phyloP scores from a whole-genome alignment of 1,140 invertebrate species.

The Drosophila hydei region DNA sequence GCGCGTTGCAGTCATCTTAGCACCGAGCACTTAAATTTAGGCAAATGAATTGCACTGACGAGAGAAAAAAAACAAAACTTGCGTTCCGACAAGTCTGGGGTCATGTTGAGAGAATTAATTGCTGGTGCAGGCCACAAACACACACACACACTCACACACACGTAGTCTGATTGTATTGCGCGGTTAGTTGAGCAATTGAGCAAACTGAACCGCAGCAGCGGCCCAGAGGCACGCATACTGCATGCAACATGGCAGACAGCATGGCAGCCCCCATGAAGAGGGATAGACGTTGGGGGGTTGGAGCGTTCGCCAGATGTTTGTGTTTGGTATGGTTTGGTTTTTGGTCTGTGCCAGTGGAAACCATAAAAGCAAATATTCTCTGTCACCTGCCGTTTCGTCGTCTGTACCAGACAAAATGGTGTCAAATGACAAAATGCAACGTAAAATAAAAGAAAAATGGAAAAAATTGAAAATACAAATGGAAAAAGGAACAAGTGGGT shows the following conservation, averaged over 20 bases:
- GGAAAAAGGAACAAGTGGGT: conserved; percentile 48
- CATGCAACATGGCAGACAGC: conserved; percentile 21
- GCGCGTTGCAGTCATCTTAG: conserved; percentile 35
- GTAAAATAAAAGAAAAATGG: conserved; percentile 37
- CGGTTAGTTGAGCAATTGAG: conserved; percentile 74
- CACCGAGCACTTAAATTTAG: conserved; percentile 50
- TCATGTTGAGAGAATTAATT: conserved; percentile 62
- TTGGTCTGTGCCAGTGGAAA: conserved; percentile 51
- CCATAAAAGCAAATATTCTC: conserved; percentile 62
- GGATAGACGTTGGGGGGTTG: background rate
- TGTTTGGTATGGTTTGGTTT: conserved; percentile 40
- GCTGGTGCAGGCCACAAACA: conserved; percentile 38
- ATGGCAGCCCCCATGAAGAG: conserved; percentile 16
- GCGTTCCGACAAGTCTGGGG: conserved; percentile 20
- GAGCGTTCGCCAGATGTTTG: conserved; percentile 42
- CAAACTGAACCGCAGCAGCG: conserved; percentile 59
- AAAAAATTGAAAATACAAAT: conserved; percentile 38
- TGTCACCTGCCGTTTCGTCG: conserved; percentile 39
- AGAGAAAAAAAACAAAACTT: conserved; percentile 16
- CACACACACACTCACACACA: conserved; percentile 4
- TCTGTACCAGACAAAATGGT: conserved; percentile 67
- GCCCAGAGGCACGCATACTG: conserved; percentile 56
- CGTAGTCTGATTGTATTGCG: conserved; percentile 40
- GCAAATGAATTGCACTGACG: conserved; percentile 6
- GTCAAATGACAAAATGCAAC: conserved; percentile 79